Evolutionary conservation across 2,113 vertebrate species (phyloP).

Genomic region (Penelope pileata): DNA sequence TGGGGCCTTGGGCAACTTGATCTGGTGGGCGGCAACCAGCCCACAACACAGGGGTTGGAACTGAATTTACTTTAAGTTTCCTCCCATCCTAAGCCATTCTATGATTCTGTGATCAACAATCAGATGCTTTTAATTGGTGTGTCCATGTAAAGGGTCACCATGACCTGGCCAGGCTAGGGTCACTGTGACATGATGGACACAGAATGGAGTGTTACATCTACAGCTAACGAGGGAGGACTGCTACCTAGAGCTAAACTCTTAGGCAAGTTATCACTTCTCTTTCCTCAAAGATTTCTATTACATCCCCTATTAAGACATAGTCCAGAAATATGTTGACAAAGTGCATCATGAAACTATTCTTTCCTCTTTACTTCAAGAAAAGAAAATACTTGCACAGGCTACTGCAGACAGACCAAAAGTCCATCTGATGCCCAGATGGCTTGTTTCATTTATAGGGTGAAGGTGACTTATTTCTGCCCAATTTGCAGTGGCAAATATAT

Average conservation of each 20-base stretch:
- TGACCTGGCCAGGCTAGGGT: not conserved
- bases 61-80: too few relatives aligned
- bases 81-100: too few relatives aligned
- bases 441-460: not conserved
- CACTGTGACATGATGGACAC: not conserved
- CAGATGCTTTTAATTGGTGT: not conserved
- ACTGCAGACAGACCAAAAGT: not conserved
- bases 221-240: not conserved
- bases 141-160: not conserved
- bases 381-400: not conserved
- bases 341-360: not conserved
- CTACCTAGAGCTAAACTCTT: not conserved
- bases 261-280: not conserved
- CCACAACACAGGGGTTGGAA: too few relatives aligned
- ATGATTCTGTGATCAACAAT: too few relatives aligned
- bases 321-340: not conserved
- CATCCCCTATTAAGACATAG: accelerated
- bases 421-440: not conserved
- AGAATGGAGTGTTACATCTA: not conserved
- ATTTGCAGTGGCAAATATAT: not conserved
- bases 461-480: not conserved
- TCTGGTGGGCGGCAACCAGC: too few relatives aligned
- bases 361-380: not conserved
- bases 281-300: not conserved
- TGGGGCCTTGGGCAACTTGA: too few relatives aligned